Conservation (phyloP, 2,888 invertebrate genomes). For the Atrina japonica region DNA sequence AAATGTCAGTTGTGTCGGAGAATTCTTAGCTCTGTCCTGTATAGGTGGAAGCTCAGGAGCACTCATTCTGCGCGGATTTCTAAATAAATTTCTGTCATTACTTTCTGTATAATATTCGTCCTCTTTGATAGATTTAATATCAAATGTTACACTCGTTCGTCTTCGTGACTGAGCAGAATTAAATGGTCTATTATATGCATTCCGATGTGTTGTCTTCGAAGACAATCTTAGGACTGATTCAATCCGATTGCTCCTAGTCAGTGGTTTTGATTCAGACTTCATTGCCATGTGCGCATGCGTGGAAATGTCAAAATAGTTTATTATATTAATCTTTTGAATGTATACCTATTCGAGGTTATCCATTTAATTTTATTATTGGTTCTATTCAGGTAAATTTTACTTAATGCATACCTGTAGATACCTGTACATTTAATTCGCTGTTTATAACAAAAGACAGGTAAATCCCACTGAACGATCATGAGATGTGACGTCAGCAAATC, state of each 20-base stretch:
- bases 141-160: constrained; percentile 37
- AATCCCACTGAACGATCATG: no score
- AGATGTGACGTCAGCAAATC: no score
- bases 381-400: constrained; percentile 11
- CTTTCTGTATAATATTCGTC: constrained; percentile 9
- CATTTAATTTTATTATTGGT: constrained; percentile 31
- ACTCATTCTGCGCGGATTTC: constrained; percentile 54
- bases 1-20: constrained; percentile 16
- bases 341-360: constrained; percentile 15
- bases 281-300: constrained; percentile 38
- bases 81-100: constrained; percentile 8
- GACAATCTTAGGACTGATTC: constrained; percentile 41
- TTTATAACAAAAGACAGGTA: constrained; percentile 4
- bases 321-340: constrained; percentile 33
- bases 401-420: constrained; percentile 8
- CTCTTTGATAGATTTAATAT: constrained; percentile 37
- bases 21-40: constrained; percentile 32
- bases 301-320: constrained; percentile 36
- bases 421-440: constrained; percentile 15
- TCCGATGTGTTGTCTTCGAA: constrained; percentile 15
- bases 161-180: constrained; percentile 27
- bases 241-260: constrained; percentile 30
- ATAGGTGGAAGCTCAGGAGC: constrained; percentile 64
- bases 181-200: constrained; percentile 40
- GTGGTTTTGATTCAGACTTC: constrained; percentile 43